Base-by-base conservation (phyloP, 2,888 invertebrate species). In the Eupithecia centaureata region DNA sequence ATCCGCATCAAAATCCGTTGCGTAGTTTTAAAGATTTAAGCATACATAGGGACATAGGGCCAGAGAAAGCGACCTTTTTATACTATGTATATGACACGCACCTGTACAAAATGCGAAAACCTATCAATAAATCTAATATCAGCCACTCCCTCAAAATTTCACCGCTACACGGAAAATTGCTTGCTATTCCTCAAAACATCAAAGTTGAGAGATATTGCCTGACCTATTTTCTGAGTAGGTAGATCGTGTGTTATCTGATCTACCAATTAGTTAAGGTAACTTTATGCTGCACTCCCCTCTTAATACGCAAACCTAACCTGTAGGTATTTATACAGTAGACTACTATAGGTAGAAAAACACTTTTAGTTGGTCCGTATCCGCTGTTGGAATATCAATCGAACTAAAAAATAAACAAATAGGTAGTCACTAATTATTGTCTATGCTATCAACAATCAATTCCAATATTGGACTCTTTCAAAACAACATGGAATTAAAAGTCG, bases 211-310 rank as follows among this genome's bases (percentile, higher is more conserved):
- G 52, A 54, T 68, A 68, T 58, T 58, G 30, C 58, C 54, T 68
- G 65, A 59, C 65, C 68, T 56, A 68, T 52, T 59, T 68, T 47
- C 33, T 15, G 30, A 68, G 65, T 62, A 61, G 38, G 47, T 22
- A 22, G 47, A 47, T 22, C 42, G 42, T 63, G 51, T 38, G 65
- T 68, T 65, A 68, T 59, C 61, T 68, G 62, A 65, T 65, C 68
- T 71, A 65, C 61, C 73, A 74, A 74, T 74, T 73, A 74, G 68
- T 65, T 58, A 61, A 61, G 64, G 63, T 71, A 67, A 66, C 65
- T 68, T 22, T 47, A 56, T 65, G 42, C 52, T 47, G 52, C 67
- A 61, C 61, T 30, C 38, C 22, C 66, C 68, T 61, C 47, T 47
- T 65, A 51, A 57, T 33, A 60, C 25, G 30, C 4, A 18, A 25